phyloP scores from a whole-genome alignment of 35 echinoderm and acorn worm species.

The Diadema setosum region DNA sequence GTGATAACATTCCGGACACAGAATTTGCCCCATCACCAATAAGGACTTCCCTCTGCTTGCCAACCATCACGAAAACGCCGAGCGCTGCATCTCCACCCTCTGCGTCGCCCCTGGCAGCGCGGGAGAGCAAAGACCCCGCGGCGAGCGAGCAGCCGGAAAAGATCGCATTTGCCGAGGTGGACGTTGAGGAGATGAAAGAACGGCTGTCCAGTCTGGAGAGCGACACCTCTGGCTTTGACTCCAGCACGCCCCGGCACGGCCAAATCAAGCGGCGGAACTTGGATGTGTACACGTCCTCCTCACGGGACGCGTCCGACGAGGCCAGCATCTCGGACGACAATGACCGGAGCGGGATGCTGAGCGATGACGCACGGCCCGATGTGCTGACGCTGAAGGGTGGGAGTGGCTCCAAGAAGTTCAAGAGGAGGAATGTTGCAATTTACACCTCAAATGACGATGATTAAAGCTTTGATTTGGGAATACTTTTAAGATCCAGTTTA shows the following conservation, averaged over 20 bases:
- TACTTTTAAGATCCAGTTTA: too few species aligned
- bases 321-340: constrained; percentile 57
- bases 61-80: not conserved
- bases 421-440: constrained; percentile 46
- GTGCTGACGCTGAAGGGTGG: not conserved
- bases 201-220: not conserved
- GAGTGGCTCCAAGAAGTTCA: constrained; percentile 9
- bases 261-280: constrained; percentile 62
- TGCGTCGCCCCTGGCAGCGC: not conserved
- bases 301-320: constrained; percentile 60
- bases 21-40: not conserved
- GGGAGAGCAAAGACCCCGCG: not conserved
- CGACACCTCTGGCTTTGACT: not conserved
- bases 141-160: not conserved
- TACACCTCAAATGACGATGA: constrained; percentile 56
- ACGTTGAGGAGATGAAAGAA: constrained; percentile 10
- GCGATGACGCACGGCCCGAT: not conserved
- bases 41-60: not conserved
- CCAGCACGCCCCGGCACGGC: not conserved
- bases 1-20: not conserved
- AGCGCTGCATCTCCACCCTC: not conserved
- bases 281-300: constrained; percentile 47
- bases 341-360: constrained; percentile 24
- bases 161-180: constrained; percentile 9
- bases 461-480: too few species aligned